These are phyloP conservation scores for Denticeps clupeoides DNA, from an alignment of 2,797 vertebrate species.

Conservation along the genomic window DNA sequence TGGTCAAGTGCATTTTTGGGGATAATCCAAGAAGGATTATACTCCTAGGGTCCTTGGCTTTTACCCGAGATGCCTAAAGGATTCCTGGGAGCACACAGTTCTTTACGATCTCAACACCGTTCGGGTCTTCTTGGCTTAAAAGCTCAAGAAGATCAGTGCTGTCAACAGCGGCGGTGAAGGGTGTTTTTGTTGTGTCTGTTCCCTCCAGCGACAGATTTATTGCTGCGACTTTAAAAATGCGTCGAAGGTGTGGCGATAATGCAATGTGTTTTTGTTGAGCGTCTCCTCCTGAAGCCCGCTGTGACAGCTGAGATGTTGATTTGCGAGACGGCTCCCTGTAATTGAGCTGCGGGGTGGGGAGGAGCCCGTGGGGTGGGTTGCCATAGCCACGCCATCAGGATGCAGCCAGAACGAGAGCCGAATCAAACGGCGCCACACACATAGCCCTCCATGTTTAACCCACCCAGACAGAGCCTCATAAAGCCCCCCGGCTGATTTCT, in stretches of 20 bases:
- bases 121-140: too few species aligned
- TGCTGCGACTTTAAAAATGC: not conserved
- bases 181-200: too few species aligned
- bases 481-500: conserved; percentile 38
- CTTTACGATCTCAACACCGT: too few species aligned
- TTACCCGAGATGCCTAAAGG: too few species aligned
- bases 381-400: conserved; percentile 39
- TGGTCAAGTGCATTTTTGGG: too few species aligned
- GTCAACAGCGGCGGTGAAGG: too few species aligned
- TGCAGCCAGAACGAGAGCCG: conserved; percentile 20
- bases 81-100: too few species aligned
- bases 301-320: conserved; percentile 5
- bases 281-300: not conserved
- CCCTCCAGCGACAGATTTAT: not conserved
- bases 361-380: conserved; percentile 31
- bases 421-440: conserved; percentile 12
- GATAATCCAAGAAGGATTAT: too few species aligned
- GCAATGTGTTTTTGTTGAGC: not conserved
- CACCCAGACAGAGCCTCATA: conserved; percentile 32
- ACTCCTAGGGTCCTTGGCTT: too few species aligned
- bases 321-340: conserved; percentile 5
- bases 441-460: conserved; percentile 15
- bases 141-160: not conserved
- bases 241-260: not conserved
- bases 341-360: not conserved